Evolutionary conservation across 2,888 invertebrate species (phyloP).

Genomic region (Polia nebulosa): DNA sequence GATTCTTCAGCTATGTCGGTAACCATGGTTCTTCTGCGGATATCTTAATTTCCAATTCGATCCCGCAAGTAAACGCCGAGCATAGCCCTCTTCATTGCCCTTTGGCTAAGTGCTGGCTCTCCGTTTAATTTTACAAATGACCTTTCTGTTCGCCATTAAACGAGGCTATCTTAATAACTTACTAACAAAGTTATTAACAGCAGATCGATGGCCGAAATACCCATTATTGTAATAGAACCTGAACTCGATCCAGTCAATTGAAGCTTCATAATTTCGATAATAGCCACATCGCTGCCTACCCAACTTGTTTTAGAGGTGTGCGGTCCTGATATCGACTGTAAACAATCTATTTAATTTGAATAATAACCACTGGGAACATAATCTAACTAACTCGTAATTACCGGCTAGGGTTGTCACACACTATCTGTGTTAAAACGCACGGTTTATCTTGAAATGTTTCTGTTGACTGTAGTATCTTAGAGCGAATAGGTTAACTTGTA

Average conservation of each 20-base stretch:
- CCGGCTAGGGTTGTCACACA: conserved; percentile 49
- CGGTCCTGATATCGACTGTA: conserved; percentile 49
- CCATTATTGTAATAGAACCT: conserved; percentile 12
- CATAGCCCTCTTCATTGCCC: no score
- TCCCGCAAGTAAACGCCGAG: no score
- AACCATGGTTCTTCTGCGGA: no score
- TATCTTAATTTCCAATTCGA: no score
- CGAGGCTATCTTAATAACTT: neutral
- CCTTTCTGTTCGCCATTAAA: no score
- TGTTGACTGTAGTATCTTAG: conserved; percentile 5
- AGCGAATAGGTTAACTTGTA: conserved; percentile 5
- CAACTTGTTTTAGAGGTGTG: conserved; percentile 33
- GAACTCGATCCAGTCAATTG: conserved; percentile 7
- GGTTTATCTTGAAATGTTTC: conserved; percentile 41
- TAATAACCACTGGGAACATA: conserved; percentile 57
- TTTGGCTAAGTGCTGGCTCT: no score
- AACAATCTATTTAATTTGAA: conserved; percentile 65
- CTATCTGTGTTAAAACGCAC: conserved; percentile 10
- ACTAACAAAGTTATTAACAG: conserved; percentile 3
- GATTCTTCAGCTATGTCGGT: no score
- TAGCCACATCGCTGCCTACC: conserved; percentile 26
- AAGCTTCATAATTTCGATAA: conserved; percentile 35
- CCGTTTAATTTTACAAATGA: no score
- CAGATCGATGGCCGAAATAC: neutral
- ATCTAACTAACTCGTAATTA: conserved; percentile 57